Evolutionary conservation across 1,140 invertebrate species (phyloP).

Genomic region (Heliothis virescens): DNA sequence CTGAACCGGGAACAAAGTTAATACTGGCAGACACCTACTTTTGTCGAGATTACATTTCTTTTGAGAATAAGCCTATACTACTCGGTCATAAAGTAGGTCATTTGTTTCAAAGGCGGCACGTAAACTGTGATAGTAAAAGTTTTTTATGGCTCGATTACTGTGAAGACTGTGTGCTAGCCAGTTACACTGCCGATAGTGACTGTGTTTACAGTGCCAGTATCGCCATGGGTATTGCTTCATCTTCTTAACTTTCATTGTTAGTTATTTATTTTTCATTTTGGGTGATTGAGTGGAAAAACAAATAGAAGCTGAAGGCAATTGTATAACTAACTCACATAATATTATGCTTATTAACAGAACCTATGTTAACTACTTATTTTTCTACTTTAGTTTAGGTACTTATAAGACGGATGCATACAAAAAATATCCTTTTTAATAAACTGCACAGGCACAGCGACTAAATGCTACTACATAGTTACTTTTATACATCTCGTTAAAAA

Average conservation of each 20-base stretch:
- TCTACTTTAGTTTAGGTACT: no score
- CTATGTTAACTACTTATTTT: no score
- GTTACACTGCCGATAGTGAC: constrained; percentile 21
- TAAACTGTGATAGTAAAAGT: constrained; percentile 77
- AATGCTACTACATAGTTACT: constrained; percentile 16
- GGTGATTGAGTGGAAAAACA: no score
- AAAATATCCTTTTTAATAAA: not conserved
- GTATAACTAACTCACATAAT: no score
- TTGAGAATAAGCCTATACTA: constrained; percentile 61
- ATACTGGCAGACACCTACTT: constrained; percentile 40
- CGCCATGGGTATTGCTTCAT: not conserved
- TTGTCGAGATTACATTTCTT: constrained; percentile 59
- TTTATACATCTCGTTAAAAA: constrained; percentile 63
- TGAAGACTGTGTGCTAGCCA: constrained; percentile 10
- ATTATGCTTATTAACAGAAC: no score
- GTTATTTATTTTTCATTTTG: not conserved
- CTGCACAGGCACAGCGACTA: not conserved
- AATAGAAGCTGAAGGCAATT: no score
- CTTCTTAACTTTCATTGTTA: not conserved
- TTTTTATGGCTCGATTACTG: constrained; percentile 70
- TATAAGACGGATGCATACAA: not conserved
- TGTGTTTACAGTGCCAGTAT: constrained; percentile 19
- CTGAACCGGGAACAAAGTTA: constrained; percentile 48
- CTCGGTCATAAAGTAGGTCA: constrained; percentile 62
- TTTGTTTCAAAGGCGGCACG: constrained; percentile 71